These are phyloP conservation scores for Petrophora chlorosata DNA, from an alignment of 2,888 invertebrate species.

Conservation along the genomic window DNA sequence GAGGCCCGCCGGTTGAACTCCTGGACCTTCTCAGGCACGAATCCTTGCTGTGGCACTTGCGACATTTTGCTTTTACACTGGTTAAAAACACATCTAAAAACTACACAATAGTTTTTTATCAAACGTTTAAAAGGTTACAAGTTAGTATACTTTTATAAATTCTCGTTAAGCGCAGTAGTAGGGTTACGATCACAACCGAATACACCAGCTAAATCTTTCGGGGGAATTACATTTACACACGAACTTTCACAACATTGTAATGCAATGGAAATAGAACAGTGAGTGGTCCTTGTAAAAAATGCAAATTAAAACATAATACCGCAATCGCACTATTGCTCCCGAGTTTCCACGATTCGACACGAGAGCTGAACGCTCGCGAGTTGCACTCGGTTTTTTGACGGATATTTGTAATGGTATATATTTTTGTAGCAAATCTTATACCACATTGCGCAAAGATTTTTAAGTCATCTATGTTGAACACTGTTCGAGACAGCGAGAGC, in stretches of 20 bases:
- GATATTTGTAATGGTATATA: no score
- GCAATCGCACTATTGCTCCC: no score
- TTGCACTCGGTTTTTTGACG: no score
- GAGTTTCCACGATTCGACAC: no score
- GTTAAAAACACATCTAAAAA: conserved; percentile 61
- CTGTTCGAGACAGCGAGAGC: no score
- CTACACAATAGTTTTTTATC: conserved; percentile 58
- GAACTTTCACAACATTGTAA: background rate
- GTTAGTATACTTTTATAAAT: conserved; percentile 39
- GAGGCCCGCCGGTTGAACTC: conserved; percentile 74
- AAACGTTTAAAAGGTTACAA: conserved; percentile 46
- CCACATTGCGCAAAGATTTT: no score
- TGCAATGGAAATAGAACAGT: background rate
- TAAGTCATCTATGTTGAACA: no score
- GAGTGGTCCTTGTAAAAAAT: conserved; percentile 3
- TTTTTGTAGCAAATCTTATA: no score
- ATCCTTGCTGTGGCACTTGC: conserved; percentile 72
- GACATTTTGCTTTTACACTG: conserved; percentile 56
- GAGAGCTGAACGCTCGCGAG: no score
- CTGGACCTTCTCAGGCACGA: conserved; percentile 73
- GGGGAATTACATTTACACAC: background rate
- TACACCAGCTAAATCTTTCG: conserved; percentile 25
- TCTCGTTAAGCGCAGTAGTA: conserved; percentile 33
- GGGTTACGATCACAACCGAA: conserved; percentile 38
- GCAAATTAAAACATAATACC: no score